phyloP scores from a whole-genome alignment of 2,888 invertebrate species.

The Neoascia interrupta region DNA sequence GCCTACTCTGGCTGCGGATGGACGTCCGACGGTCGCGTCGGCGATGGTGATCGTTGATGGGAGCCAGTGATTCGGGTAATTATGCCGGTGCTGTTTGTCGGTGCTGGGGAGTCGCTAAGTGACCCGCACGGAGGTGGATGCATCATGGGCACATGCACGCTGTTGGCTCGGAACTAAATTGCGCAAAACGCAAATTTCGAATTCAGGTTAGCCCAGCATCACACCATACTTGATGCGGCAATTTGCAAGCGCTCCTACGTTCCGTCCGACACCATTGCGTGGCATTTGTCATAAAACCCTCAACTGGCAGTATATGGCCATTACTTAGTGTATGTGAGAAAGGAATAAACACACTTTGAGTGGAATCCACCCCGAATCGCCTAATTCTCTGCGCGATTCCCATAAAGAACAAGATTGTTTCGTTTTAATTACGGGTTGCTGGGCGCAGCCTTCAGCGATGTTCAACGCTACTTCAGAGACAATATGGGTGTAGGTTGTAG shows the following conservation, averaged over 20 bases:
- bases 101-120: conserved; percentile 68
- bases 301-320: conserved; percentile 40
- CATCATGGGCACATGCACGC: conserved; percentile 36
- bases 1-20: conserved; percentile 42
- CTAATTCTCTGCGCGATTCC: conserved; percentile 64
- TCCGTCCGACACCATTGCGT: conserved; percentile 50
- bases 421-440: conserved; percentile 65
- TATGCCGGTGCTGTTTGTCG: conserved; percentile 68
- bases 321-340: conserved; percentile 54
- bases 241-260: conserved; percentile 34
- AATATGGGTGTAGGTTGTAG: conserved; percentile 70
- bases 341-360: conserved; percentile 57
- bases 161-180: conserved; percentile 61
- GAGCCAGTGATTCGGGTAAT: conserved; percentile 69
- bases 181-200: conserved; percentile 66
- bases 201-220: conserved; percentile 49
- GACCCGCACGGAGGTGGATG: conserved; percentile 21
- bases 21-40: conserved; percentile 5
- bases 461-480: conserved; percentile 70
- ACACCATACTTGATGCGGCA: conserved; percentile 43
- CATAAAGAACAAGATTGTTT: conserved; percentile 69
- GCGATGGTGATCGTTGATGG: conserved; percentile 55
- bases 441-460: conserved; percentile 56
- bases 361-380: conserved; percentile 65
- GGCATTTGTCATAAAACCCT: conserved; percentile 69